Evolutionary conservation across 2,113 vertebrate genomes (phyloP), one percentile per base, ranked within the genome.

Genomic region (Heptranchias perlo): DNA sequence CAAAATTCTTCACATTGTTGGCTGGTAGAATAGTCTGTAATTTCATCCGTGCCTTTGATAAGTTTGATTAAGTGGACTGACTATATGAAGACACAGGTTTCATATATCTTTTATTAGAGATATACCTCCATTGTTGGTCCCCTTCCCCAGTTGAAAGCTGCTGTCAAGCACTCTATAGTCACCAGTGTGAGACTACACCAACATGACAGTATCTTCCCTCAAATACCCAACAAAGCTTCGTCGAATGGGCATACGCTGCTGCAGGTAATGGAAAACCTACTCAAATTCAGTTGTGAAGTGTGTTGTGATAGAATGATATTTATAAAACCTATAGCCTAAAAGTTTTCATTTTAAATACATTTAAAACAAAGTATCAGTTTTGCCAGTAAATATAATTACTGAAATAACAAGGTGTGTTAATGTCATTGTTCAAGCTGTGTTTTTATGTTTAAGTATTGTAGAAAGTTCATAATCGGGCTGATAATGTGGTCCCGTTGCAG

Each of bases 61-160:
- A 14, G 25, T 18, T 13, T 89, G 86, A 54, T 49, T 89, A 89
- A 54, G 23, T 35, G 28, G 86, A 52, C 25, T 89, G 86, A 89
- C 44, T 84, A 39, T 87, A 35, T 84, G 31, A 96, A 31, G 52
- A 96, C 23, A 96, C 58, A 23, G 96, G 89, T 89, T 96, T 97
- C 67, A 61, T 64, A 49, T 94, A 54, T 47, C 58, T 97, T 96
- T 95, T 0, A 97, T 0, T 96, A 99, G 99, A 98, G 97, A 96
- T 96, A 97, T 96, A 97, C 96, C 61, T 96, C 97, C 69, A 97
- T 96, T 92, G 96, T 97, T 64, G 97, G 97, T 84, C 97, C 98
- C 23, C 96, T 98, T 96, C 98, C 98, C 95, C 98, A 98, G 96
- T 97, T 98, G 96, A 98, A 99, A 84, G 97, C 97, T 64, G 98